Conservation (phyloP, 2,888 invertebrate genomes). For the Archips crataeganus region DNA sequence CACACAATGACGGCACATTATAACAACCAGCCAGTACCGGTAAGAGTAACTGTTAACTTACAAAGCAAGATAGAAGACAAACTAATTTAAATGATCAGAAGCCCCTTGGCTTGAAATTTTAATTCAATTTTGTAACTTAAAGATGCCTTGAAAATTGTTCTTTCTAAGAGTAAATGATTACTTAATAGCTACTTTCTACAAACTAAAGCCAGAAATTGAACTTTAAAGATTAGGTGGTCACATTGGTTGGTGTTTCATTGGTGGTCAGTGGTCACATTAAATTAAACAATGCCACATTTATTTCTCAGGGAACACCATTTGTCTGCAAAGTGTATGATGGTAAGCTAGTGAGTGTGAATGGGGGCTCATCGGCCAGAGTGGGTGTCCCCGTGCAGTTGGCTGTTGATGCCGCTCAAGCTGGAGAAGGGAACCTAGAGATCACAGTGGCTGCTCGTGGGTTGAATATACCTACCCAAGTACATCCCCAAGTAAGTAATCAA, state of each 20-base stretch:
- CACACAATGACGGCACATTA: conserved; percentile 96
- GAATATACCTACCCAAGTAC: conserved; percentile 98
- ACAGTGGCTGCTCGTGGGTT: conserved; percentile 97
- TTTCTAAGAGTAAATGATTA: too few species aligned
- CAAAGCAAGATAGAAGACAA: background rate
- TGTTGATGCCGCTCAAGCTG: conserved; percentile 98
- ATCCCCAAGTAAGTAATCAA: conserved; percentile 90
- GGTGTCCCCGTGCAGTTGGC: conserved; percentile 97
- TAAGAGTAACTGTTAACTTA: conserved; percentile 50
- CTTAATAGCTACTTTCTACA: too few species aligned
- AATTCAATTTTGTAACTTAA: too few species aligned
- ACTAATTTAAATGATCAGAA: background rate
- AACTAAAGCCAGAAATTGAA: too few species aligned
- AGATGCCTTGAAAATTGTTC: too few species aligned
- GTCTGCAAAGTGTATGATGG: conserved; percentile 97
- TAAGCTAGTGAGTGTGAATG: conserved; percentile 92
- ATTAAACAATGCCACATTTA: background rate
- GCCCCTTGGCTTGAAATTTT: too few species aligned
- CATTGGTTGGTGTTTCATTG: too few species aligned
- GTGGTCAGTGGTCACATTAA: too few species aligned
- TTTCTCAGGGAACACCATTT: conserved; percentile 92
- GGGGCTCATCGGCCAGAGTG: conserved; percentile 89
- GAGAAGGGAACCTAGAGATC: conserved; percentile 98
- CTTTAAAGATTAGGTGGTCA: too few species aligned
- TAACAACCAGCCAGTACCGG: conserved; percentile 93